A percentile compares a stretch with the other conserved stretches of the same genome.
These are phyloP conservation scores for Grantiella picta DNA, from an alignment of 2,113 vertebrate species.

Conservation along the genomic window DNA sequence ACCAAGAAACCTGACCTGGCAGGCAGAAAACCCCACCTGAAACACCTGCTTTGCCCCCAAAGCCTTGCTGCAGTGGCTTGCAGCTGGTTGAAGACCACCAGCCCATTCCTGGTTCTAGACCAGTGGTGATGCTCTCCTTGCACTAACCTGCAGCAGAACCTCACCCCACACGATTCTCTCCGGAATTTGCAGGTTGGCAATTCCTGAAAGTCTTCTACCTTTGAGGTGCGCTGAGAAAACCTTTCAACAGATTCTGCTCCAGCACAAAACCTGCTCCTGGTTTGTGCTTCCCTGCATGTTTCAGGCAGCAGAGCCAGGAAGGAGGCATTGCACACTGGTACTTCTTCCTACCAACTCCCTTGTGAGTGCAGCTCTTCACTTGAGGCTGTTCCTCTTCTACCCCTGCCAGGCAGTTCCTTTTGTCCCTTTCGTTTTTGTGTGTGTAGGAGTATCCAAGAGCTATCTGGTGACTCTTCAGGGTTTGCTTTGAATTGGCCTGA, in stretches of 20 bases:
- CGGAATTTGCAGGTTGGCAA: not conserved
- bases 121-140: not conserved
- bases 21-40: not conserved
- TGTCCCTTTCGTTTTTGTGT: not conserved
- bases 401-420: not conserved
- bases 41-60: fast-evolving
- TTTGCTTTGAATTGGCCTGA: not conserved
- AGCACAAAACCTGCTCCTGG: not conserved
- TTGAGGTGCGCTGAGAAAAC: not conserved
- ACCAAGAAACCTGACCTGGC: not conserved
- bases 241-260: not conserved
- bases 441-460: not conserved
- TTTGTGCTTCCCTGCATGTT: not conserved
- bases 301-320: not conserved
- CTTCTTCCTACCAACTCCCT: not conserved
- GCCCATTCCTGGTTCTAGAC: not conserved
- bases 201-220: not conserved
- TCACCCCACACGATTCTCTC: fast-evolving
- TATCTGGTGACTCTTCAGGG: not conserved
- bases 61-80: not conserved
- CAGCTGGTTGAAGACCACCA: not conserved
- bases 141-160: not conserved
- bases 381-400: not conserved
- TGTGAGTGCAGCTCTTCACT: not conserved
- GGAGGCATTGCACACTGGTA: not conserved